Base-by-base conservation (phyloP, 2,797 vertebrate species). In the Pseudomugil tenellus region DNA sequence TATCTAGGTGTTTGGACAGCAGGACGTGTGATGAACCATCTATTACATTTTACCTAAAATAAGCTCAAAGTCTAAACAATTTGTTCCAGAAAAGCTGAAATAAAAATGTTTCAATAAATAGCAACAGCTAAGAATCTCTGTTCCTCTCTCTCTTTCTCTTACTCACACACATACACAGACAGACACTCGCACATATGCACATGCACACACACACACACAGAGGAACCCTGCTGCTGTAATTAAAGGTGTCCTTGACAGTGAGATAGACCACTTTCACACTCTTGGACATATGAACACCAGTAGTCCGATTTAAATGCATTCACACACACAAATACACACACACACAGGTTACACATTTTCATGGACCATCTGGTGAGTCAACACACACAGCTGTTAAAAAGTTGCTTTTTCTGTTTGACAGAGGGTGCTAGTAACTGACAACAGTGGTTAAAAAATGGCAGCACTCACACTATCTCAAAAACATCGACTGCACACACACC, bases 171-270 rank as follows among this genome's bases (percentile, higher is more conserved):
- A 67, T 63, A 43, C 32, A 26, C 64, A 58, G 28, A 26, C 46
- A 26, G 32, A 67, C 64, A n/a, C n/a, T n/a, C n/a, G n/a, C n/a
- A n/a, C n/a, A n/a, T n/a, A 51, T 69, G 63, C 63, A 35, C 63
- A 74, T 53, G 70, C 58, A 63, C 63, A 53, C 70, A 69, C 70
- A 63, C 39, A 51, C 65, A 74, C 41, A 65, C 10, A 63, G 0
- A 61, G 25, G 54, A 72, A 67, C 84, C 90, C 90, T 74, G 87
- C 87, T 88, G 91, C 62, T 89, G 89, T 92, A 94, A 93, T 94
- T 94, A 94, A 92, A 90, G 85, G 91, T 92, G 92, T 92, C 91
- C 92, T 93, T 92, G 90, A 92, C 89, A 87, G 85, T 66, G 81
- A 92, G 85, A 91, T 81, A 69, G 81, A 76, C 79, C 48, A 59